Evolutionary conservation across 2,888 invertebrate species (phyloP).

Genomic region (Zootermopsis nevadensis): DNA sequence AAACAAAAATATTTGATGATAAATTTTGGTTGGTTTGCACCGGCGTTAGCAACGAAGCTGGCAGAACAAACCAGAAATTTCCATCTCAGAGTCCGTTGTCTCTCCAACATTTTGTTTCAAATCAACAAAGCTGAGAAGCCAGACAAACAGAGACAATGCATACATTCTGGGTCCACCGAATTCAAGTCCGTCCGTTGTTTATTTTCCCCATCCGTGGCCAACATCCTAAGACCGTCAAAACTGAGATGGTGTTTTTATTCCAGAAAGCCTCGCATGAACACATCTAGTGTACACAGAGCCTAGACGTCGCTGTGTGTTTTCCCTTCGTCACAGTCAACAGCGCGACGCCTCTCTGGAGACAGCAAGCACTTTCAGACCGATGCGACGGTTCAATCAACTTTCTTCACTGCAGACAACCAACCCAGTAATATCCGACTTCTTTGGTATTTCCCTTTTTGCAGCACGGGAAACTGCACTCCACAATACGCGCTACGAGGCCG

Average conservation of each 20-base stretch:
- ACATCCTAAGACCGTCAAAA: not conserved
- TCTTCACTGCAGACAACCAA: not conserved
- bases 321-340: conserved; percentile 5
- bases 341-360: conserved; percentile 8
- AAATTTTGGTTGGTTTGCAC: too few relatives aligned
- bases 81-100: not conserved
- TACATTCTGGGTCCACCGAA: conserved; percentile 9
- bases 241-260: conserved; percentile 23
- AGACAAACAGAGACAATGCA: conserved; percentile 19
- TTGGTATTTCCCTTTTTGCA: not conserved
- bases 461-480: not conserved
- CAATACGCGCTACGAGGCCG: too few relatives aligned
- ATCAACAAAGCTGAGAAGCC: conserved; percentile 18
- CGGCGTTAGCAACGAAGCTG: too few relatives aligned
- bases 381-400: not conserved
- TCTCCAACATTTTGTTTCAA: conserved; percentile 15
- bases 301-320: conserved; percentile 6
- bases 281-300: conserved; percentile 16
- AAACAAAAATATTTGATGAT: too few relatives aligned
- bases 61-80: not conserved
- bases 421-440: not conserved
- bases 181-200: conserved; percentile 6
- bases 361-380: conserved; percentile 4
- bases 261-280: conserved; percentile 2
- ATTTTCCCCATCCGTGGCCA: conserved; percentile 8